A percentile compares a stretch with the other conserved stretches of the same genome.
Conservation (phyloP, 2,888 invertebrate species). For the Cataglyphis livida region DNA sequence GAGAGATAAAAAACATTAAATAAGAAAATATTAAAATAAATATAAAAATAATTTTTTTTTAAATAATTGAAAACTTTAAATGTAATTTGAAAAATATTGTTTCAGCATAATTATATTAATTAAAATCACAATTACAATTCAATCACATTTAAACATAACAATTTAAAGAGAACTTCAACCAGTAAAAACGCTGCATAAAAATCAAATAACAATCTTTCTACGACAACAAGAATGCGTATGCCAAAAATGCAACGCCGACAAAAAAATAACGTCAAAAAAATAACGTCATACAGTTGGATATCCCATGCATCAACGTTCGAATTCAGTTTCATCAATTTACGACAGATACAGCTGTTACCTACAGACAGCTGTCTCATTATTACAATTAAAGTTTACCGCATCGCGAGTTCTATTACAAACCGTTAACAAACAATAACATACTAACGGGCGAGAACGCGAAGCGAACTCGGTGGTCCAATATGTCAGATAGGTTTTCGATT, state of each 20-base stretch:
- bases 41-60: neutral
- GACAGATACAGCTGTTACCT: constrained; percentile 38
- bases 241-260: neutral
- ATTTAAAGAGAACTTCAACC: neutral
- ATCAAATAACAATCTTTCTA: neutral
- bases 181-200: neutral
- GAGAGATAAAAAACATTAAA: neutral
- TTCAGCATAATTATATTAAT: neutral
- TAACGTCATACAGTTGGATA: neutral
- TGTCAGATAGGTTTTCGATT: constrained; percentile 74
- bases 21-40: constrained; percentile 4
- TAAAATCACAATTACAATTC: too few species aligned
- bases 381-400: constrained; percentile 54
- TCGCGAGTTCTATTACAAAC: constrained; percentile 38
- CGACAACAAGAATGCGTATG: neutral
- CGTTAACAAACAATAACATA: constrained; percentile 59
- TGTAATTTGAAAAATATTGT: neutral
- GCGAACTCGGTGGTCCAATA: constrained; percentile 55
- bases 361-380: constrained; percentile 40
- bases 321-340: constrained; percentile 65
- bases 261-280: neutral
- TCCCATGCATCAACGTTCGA: constrained; percentile 3
- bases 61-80: neutral
- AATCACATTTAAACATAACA: neutral
- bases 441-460: constrained; percentile 51